These are phyloP conservation scores for Pseudocheirus occidentalis DNA, from an alignment of 2,797 vertebrate genomes.

Conservation along the genomic window DNA sequence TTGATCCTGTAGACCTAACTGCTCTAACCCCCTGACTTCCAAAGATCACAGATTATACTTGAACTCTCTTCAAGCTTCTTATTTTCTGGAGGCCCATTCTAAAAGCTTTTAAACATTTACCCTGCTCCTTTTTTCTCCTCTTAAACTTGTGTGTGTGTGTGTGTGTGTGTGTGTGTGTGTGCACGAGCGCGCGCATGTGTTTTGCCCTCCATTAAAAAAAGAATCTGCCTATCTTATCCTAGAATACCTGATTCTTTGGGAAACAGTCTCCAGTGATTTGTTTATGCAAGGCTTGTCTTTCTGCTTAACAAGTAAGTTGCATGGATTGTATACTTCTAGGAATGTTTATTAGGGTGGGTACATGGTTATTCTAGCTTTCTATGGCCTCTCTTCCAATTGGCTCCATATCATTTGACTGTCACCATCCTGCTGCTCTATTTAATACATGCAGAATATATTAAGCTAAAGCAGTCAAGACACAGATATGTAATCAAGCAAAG, in stretches of 20 bases:
- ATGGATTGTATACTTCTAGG: neutral
- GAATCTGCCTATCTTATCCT: neutral
- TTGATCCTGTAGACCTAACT: neutral
- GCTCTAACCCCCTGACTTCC: neutral
- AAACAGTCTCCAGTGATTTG: neutral
- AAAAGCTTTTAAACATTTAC: neutral
- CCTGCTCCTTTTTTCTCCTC: neutral
- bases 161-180: too few species aligned
- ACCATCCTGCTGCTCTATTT: neutral
- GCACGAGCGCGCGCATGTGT: neutral
- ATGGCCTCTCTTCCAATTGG: neutral
- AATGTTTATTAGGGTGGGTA: neutral
- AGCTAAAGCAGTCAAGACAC: neutral
- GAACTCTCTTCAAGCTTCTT: neutral
- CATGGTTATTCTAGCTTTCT: neutral
- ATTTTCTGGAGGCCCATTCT: neutral
- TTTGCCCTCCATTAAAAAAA: neutral
- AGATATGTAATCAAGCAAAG: neutral
- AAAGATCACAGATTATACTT: neutral
- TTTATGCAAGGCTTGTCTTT: neutral
- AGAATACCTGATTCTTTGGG: neutral
- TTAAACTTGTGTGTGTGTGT: neutral
- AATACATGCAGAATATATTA: neutral
- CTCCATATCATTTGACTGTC: neutral
- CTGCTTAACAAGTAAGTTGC: neutral